Evolutionary conservation across 1,140 invertebrate species (phyloP).

Genomic region (Drosophila truncata): DNA sequence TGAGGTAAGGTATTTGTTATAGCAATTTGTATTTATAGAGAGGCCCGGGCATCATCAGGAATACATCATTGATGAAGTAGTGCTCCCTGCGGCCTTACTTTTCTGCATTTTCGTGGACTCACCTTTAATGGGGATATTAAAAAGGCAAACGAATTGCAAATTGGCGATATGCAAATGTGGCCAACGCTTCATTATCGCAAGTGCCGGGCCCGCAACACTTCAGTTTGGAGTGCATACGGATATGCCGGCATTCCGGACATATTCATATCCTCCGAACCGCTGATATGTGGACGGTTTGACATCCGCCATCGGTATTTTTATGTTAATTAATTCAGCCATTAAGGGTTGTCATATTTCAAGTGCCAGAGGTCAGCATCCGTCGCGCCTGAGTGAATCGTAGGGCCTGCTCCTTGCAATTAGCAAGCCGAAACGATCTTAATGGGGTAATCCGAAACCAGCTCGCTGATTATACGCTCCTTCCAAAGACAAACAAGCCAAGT

Average conservation of each 20-base stretch:
- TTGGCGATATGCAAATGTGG: constrained; percentile 62
- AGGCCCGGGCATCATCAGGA: constrained; percentile 3
- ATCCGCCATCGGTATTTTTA: constrained; percentile 56
- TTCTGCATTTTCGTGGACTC: constrained; percentile 7
- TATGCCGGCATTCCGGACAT: constrained; percentile 48
- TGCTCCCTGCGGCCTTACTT: neutral
- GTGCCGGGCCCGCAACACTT: constrained; percentile 66
- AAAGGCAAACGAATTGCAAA: constrained; percentile 41
- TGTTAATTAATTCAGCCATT: constrained; percentile 76
- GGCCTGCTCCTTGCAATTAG: constrained; percentile 27
- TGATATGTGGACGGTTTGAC: constrained; percentile 34
- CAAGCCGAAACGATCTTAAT: constrained; percentile 40
- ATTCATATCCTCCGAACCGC: constrained; percentile 34
- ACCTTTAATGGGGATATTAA: constrained; percentile 20
- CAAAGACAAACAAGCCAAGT: constrained; percentile 52
- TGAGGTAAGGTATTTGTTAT: constrained; percentile 72
- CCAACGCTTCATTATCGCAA: constrained; percentile 63
- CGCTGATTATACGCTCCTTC: constrained; percentile 23
- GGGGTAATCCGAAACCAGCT: constrained; percentile 47
- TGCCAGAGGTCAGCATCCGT: constrained; percentile 8
- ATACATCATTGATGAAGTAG: constrained; percentile 52
- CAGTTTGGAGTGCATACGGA: constrained; percentile 50
- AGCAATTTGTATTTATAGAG: constrained; percentile 50
- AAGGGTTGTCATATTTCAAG: constrained; percentile 71
- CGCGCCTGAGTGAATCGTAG: constrained; percentile 15